Evolutionary conservation across 2,888 invertebrate genomes (phyloP), one percentile per base, ranked within the genome.

Genomic region (Microchrysa polita): DNA sequence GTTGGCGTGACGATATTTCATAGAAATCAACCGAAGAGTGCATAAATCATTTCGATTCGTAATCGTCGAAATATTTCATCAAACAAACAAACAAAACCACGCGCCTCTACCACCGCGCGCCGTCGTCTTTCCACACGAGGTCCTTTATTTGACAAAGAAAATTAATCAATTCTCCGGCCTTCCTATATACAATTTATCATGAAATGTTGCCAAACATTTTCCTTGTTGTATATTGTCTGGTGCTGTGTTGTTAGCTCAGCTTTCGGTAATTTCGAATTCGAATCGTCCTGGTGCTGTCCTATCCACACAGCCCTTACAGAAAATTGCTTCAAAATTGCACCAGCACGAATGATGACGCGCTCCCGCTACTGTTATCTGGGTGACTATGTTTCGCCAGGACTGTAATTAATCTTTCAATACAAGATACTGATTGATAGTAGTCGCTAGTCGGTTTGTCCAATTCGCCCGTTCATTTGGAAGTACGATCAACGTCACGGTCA

Each of bases 61-160:
- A 55, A 57, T 42, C 57, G 69, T 69, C 57, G 57, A 69, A 55
- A 69, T 69, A 69, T 69, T 69, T 69, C 57, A 69, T 69, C 69
- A 69, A 69, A 69, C 57, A 27, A 55, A 69, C 69, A 69, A 69
- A 69, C 57, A 27, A 55, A 69, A 42, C 48, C 42, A n/a, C n/a
- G n/a, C n/a, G n/a, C n/a, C n/a, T n/a, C n/a, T n/a, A n/a, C n/a
- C n/a, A n/a, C n/a, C n/a, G n/a, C n/a, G n/a, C n/a, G n/a, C n/a
- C n/a, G 42, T 40, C 65, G 16, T 55, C 55, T 55, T 69, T 55
- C 57, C 40, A 42, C 69, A 55, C 69, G 40, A 69, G 67, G 67
- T 67, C 69, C 12, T 55, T 69, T 55, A 55, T 57, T 57, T 69
- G 69, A 55, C 55, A 22, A 69, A 69, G 69, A 55, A 69, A 69